Percentiles rank a stretch among this genome's conserved stretches.
phyloP scores from a whole-genome alignment of 2,888 invertebrate genomes.

The Andrena hattorfiana region DNA sequence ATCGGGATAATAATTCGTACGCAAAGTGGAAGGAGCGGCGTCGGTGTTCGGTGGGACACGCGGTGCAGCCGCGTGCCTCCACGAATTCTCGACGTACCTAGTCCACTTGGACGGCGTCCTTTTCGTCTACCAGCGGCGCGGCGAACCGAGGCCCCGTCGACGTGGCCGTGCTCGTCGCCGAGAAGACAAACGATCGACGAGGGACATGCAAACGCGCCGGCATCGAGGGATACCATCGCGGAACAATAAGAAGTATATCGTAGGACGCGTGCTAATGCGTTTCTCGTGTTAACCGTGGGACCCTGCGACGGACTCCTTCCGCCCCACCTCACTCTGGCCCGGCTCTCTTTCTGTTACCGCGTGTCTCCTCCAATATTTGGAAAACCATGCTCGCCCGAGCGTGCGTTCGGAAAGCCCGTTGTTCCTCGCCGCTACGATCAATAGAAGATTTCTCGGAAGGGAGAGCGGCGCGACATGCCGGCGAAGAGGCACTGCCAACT shows the following conservation, averaged over 20 bases:
- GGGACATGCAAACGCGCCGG: slow-evolving; percentile 74
- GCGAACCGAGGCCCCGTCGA: slow-evolving; percentile 46
- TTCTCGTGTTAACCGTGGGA: slow-evolving; percentile 79
- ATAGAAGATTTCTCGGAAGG: slow-evolving; percentile 17
- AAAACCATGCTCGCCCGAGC: slow-evolving; percentile 61
- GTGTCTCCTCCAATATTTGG: slow-evolving; percentile 77
- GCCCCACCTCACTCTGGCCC: slow-evolving; percentile 26
- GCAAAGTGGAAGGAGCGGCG: slow-evolving; percentile 12
- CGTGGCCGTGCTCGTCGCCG: slow-evolving; percentile 62
- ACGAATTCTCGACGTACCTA: slow-evolving; percentile 73
- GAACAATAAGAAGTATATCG: slow-evolving; percentile 79
- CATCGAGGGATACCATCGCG: slow-evolving; percentile 72
- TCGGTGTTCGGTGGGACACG: slow-evolving; percentile 36
- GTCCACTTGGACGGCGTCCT: slow-evolving; percentile 27
- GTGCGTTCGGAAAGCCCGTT: slow-evolving; percentile 30
- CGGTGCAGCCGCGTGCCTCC: slow-evolving; percentile 62
- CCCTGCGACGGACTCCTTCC: slow-evolving; percentile 51
- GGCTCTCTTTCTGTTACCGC: slow-evolving; percentile 43
- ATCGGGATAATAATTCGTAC: slow-evolving; percentile 72
- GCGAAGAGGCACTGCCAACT: not conserved
- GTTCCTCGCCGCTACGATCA: slow-evolving; percentile 1
- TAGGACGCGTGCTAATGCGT: slow-evolving; percentile 80
- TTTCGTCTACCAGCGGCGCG: slow-evolving; percentile 36
- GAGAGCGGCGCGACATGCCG: not conserved
- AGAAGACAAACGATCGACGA: slow-evolving; percentile 76